Conservation (phyloP, 2,888 invertebrate species). For the Gonocerus acuteangulatus region DNA sequence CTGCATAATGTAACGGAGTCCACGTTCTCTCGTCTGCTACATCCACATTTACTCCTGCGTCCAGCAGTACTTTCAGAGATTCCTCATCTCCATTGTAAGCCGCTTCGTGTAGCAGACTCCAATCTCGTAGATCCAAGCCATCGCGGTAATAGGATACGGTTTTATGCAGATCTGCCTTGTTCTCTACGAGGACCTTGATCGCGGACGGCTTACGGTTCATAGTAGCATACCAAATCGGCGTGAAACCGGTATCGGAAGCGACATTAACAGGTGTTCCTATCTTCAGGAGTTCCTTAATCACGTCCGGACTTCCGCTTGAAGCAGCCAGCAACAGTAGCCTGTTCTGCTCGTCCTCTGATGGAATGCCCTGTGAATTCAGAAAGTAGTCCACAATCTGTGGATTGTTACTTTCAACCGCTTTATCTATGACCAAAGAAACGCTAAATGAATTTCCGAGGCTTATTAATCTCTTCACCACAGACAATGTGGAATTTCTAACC, state of each 20-base stretch:
- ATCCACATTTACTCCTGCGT: neutral
- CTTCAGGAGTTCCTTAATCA: neutral
- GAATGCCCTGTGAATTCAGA: neutral
- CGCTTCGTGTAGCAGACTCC: neutral
- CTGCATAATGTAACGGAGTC: neutral
- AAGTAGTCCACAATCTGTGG: neutral
- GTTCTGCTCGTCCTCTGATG: neutral
- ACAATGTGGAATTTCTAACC: neutral
- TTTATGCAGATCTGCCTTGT: neutral
- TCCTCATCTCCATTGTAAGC: neutral
- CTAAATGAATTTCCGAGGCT: neutral
- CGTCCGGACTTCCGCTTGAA: neutral
- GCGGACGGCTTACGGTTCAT: neutral
- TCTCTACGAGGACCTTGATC: neutral
- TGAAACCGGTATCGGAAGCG: neutral
- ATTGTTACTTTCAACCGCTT: neutral
- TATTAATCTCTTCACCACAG: neutral
- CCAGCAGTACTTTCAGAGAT: neutral
- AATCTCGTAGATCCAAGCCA: neutral
- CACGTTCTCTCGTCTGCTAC: neutral
- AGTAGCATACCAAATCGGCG: neutral
- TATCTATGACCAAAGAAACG: neutral
- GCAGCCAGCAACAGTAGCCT: neutral
- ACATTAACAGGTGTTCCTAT: neutral
- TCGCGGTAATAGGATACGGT: neutral